Conservation (phyloP, 2,113 vertebrate genomes). For the Progne subis region DNA sequence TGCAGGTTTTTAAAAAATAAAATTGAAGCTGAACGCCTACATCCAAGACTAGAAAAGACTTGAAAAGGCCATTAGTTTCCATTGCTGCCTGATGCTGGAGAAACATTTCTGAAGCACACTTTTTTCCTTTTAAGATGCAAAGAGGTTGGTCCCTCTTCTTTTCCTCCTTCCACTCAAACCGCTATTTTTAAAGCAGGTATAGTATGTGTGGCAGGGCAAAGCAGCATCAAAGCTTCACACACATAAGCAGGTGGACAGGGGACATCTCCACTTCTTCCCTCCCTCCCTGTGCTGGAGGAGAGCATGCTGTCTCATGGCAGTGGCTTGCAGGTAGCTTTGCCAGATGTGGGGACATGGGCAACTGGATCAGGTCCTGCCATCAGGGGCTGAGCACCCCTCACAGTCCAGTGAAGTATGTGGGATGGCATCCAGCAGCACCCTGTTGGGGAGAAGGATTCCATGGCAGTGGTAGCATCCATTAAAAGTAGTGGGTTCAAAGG, state of each 20-base stretch:
- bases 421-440: neutral
- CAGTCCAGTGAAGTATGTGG: neutral
- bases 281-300: neutral
- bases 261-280: neutral
- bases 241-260: neutral
- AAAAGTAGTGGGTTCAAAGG: neutral
- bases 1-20: conserved; percentile 81
- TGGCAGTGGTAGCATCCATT: neutral
- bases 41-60: conserved; percentile 77
- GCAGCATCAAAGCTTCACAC: conserved; percentile 60
- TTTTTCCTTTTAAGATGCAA: conserved; percentile 57
- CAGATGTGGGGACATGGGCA: neutral
- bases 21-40: conserved; percentile 77
- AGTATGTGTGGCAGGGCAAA: conserved; percentile 45
- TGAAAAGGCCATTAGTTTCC: conserved; percentile 56
- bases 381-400: neutral
- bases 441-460: neutral
- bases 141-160: conserved; percentile 62
- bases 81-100: conserved; percentile 43
- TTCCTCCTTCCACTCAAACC: conserved; percentile 43
- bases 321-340: neutral
- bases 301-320: neutral
- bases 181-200: conserved; percentile 20
- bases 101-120: conserved; percentile 68
- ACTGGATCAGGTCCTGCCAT: neutral